Evolutionary conservation across 2,113 vertebrate species (phyloP).

Genomic region (Aphelocoma coerulescens): DNA sequence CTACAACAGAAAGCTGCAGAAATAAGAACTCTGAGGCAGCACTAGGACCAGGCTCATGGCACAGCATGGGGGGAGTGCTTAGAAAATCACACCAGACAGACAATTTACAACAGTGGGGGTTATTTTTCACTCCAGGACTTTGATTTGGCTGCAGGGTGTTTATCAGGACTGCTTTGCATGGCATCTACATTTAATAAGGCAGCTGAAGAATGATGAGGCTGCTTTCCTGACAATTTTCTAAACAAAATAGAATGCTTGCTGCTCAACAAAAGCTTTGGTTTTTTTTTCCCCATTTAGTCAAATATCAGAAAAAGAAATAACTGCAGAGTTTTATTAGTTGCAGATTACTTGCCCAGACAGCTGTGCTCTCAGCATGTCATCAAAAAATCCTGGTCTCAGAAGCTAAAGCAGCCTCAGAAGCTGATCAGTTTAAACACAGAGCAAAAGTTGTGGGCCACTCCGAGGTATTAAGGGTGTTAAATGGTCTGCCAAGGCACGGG

Average conservation of each 20-base stretch:
- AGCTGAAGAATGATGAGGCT: background rate
- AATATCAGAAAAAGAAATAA: background rate
- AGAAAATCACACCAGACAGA: background rate
- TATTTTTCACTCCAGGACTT: background rate
- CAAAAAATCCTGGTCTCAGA: background rate
- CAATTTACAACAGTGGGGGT: background rate
- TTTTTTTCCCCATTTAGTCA: background rate
- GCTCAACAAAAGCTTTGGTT: background rate
- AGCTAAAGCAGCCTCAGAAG: background rate
- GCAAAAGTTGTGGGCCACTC: background rate
- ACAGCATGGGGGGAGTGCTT: background rate
- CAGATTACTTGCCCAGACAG: background rate
- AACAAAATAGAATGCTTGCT: background rate
- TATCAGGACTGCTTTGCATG: background rate
- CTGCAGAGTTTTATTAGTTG: background rate
- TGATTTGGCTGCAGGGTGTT: background rate
- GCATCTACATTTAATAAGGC: background rate
- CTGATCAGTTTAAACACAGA: background rate
- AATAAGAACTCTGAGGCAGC: background rate
- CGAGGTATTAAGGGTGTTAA: background rate
- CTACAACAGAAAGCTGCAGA: background rate
- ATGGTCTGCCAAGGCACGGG: background rate
- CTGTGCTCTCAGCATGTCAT: background rate
- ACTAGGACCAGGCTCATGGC: background rate
- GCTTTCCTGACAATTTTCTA: background rate